Evolutionary conservation across 2,113 vertebrate species (phyloP).

Genomic region (Taurulus bubalis): DNA sequence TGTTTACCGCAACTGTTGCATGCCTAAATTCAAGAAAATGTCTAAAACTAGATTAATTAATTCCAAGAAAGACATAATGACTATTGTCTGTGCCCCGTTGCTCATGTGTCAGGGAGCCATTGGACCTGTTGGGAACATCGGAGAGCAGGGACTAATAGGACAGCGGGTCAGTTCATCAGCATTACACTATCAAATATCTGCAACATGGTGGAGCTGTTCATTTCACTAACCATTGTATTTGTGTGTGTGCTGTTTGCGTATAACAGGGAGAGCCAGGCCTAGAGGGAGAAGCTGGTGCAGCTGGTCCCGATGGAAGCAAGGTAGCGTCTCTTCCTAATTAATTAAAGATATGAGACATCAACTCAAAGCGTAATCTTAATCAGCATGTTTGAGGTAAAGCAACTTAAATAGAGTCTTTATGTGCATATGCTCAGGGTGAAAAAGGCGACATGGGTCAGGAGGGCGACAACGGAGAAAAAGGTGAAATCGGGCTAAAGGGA

Average conservation of each 20-base stretch:
- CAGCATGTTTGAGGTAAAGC: neutral
- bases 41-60: neutral
- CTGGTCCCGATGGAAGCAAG: constrained; percentile 92
- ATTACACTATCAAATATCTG: constrained; percentile 11
- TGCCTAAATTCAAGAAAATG: neutral
- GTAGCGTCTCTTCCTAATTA: constrained; percentile 67
- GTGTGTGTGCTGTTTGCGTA: constrained; percentile 5
- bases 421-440: constrained; percentile 92
- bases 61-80: neutral
- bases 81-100: constrained; percentile 11
- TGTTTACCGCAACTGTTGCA: neutral
- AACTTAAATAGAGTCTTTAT: neutral
- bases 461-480: constrained; percentile 92
- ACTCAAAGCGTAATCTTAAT: neutral
- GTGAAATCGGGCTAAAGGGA: constrained; percentile 90
- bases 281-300: constrained; percentile 89
- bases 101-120: constrained; percentile 86
- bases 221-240: neutral
- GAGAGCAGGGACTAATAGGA: constrained; percentile 92
- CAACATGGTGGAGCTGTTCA: neutral
- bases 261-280: constrained; percentile 90
- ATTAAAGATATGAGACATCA: neutral
- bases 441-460: constrained; percentile 94
- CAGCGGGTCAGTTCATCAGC: constrained; percentile 85
- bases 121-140: constrained; percentile 87